Base-by-base conservation (phyloP, 2,888 invertebrate species). In the Pristionchus arcanus region DNA sequence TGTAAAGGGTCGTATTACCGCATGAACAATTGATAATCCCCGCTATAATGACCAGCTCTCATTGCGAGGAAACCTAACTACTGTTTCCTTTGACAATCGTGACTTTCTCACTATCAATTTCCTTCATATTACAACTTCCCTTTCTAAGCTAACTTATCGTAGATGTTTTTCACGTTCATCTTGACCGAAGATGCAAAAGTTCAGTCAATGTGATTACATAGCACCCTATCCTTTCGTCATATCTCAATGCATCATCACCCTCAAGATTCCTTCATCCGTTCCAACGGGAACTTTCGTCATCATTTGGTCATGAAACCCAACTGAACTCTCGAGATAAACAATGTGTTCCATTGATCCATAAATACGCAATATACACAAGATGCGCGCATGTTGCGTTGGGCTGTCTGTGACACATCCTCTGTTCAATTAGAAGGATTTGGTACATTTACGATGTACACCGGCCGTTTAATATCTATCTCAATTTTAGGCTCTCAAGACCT, bases 171-270 rank as follows among this genome's bases (percentile, higher is more conserved):
- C 42, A 49, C 42, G 42, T 49, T 49, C 42, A 49, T 55, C 55
- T 55, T 55, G 55, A 55, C 3, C 55, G 21, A 21, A 55, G 55
- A 55, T 21, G 55, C 13, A 31, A 49, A 49, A 49, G 42, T 49
- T 49, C 11, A 49, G 9, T 49, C 42, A 49, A 49, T 55, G 84
- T 85, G 84, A 85, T 85, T 21, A 5, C 2, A 16, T 1, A 74
- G 1, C 19, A 74, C 37, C 74, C 21, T 74, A 74, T 37, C 74
- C 74, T 28, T 13, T 21, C 63, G 63, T n/a, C 81, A 81, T 81
- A 81, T 81, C 81, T 49, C 13, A 49, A 28, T 16, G 0, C 81
- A 81, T 81, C 81, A 81, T 81, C 81, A 81, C n/a, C 28, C 81
- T 77, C 42, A 37, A 34, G n/a, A 49, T 53, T 37, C 53, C 0